Percentiles rank a stretch among this genome's conserved stretches.
These are phyloP conservation scores for Dendroctonus valens DNA, from an alignment of 1,140 invertebrate genomes.

Conservation along the genomic window DNA sequence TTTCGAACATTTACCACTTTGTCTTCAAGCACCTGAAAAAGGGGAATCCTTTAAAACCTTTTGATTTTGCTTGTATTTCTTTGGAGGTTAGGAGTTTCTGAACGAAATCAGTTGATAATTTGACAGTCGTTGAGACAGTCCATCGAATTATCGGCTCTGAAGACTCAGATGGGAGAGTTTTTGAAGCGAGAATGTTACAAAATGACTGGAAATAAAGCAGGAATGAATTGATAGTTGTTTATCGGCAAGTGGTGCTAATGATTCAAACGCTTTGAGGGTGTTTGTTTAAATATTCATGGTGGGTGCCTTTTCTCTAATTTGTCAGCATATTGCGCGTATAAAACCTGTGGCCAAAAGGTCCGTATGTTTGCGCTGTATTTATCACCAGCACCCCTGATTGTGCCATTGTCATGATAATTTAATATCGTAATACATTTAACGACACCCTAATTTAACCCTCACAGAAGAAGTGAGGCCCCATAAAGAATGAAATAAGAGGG, in stretches of 20 bases:
- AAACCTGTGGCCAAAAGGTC: slow-evolving; percentile 51
- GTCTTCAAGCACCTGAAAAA: too few relatives aligned
- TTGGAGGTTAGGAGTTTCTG: too few relatives aligned
- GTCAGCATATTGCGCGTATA: slow-evolving; percentile 50
- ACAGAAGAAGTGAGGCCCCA: slow-evolving; percentile 26
- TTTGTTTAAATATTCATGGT: slow-evolving; percentile 48
- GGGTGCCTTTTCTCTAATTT: slow-evolving; percentile 42
- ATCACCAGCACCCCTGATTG: slow-evolving; percentile 49
- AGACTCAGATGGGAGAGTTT: too few relatives aligned
- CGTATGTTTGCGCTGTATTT: slow-evolving; percentile 52
- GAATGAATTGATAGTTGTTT: too few relatives aligned
- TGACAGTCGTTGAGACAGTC: too few relatives aligned
- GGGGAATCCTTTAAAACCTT: too few relatives aligned
- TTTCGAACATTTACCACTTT: too few relatives aligned
- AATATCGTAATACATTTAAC: slow-evolving; percentile 53
- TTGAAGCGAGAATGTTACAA: too few relatives aligned
- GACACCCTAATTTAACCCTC: slow-evolving; percentile 50
- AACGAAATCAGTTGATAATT: too few relatives aligned
- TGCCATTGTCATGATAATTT: slow-evolving; percentile 53
- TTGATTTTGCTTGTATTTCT: too few relatives aligned
- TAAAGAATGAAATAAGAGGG: slow-evolving; percentile 32
- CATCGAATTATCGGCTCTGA: too few relatives aligned
- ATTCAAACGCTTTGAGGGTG: slow-evolving; percentile 19
- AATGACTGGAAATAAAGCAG: too few relatives aligned
- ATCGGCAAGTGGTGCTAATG: neutral